Evolutionary conservation across 2,888 invertebrate genomes (phyloP), one percentile per base, ranked within the genome.

Genomic region (Cephus nigrinus): DNA sequence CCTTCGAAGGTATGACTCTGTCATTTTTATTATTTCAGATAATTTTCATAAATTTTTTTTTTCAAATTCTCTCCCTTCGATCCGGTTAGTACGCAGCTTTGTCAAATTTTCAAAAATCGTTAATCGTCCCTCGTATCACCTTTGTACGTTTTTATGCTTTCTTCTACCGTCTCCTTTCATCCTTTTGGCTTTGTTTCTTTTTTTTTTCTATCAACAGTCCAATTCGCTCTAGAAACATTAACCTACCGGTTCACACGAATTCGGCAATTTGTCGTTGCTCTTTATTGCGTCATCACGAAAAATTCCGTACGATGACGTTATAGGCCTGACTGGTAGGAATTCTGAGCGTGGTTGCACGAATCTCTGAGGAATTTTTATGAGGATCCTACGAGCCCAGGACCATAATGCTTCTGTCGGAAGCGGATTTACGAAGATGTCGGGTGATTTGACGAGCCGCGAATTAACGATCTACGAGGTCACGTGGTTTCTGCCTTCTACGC

Each of bases 181-280:
- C 15, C 15, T 23, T 5, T 55, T 23, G 5, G 5, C 5, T 15
- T 23, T 55, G 4, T 23, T 0, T 9, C 23, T 55, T 0, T 40
- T 1, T 23, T 40, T 40, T 12, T 40, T 5, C 1, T 5, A 40
- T 40, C 5, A 9, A 5, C 5, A 15, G 5, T 15, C 1, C 40
- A 0, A 5, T 2, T 4, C 9, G 23, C 55, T 23, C 23, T 0
- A 9, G 23, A 1, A 0, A 2, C 23, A 23, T 5, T 23, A 5
- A 35, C 11, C 23, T 23, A 1, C 0, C 55, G 23, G 23, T 23
- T 55, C 0, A 9, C 55, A 23, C 23, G 23, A 5, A 23, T 55
- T 55, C 23, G 55, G 9, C 9, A 55, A 55, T 55, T 55, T 15
- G 15, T 1, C 23, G 23, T 23, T 9, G 23, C 23, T 55, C 23